A percentile compares a stretch with the other conserved stretches of the same genome.
Evolutionary conservation across 2,888 invertebrate genomes (phyloP).

Genomic region (Dromius quadrimaculatus): DNA sequence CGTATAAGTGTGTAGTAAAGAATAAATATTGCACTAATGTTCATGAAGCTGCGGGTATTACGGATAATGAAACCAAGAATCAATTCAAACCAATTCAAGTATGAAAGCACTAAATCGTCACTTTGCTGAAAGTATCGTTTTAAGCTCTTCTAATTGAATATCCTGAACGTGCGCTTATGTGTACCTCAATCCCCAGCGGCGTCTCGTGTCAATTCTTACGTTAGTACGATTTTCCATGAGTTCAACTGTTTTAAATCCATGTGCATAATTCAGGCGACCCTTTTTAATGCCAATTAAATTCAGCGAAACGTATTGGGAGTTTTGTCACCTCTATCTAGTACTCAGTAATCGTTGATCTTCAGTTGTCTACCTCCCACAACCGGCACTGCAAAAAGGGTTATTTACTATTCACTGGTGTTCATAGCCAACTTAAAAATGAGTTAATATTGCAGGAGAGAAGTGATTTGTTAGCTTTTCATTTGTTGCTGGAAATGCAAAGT

Average conservation of each 20-base stretch:
- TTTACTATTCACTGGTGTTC: slow-evolving; percentile 27
- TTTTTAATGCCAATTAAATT: slow-evolving; percentile 65
- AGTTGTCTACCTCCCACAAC: slow-evolving; percentile 1
- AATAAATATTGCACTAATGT: too few species aligned
- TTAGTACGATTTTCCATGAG: slow-evolving; percentile 20
- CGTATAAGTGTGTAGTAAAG: too few species aligned
- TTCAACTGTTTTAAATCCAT: slow-evolving; percentile 58
- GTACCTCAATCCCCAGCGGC: neutral
- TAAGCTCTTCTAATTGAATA: too few species aligned
- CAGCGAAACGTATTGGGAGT: slow-evolving; percentile 59
- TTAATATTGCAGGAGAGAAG: slow-evolving; percentile 5
- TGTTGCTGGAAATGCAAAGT: too few species aligned
- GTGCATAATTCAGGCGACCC: slow-evolving; percentile 59
- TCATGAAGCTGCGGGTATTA: too few species aligned
- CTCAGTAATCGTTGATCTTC: too few species aligned
- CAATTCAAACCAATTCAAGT: too few species aligned
- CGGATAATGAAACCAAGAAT: too few species aligned
- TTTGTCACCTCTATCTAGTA: too few species aligned
- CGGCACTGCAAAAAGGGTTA: slow-evolving; percentile 1
- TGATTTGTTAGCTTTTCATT: slow-evolving; percentile 27
- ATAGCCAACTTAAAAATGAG: slow-evolving; percentile 8
- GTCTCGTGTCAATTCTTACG: slow-evolving; percentile 40
- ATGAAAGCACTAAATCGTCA: too few species aligned
- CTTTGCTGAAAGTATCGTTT: too few species aligned
- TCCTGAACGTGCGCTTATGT: slow-evolving; percentile 12